Evolutionary conservation across 2,113 vertebrate species (phyloP), one percentile per base, ranked within the genome.

Genomic region (Mola mola): DNA sequence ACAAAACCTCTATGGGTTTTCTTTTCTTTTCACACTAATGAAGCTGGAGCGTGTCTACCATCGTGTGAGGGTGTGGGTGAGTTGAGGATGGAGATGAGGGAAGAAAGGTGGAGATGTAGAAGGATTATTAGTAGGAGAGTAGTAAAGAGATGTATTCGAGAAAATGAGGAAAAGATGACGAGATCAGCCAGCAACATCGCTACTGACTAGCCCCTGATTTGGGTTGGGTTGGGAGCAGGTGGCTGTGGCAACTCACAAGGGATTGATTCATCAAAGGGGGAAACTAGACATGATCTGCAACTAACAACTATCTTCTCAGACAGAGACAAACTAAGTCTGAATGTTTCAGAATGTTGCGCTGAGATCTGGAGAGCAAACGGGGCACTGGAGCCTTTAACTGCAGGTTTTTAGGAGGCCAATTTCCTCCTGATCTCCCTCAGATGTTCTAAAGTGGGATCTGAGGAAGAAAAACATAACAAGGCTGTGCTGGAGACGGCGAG

Each of bases 391-490:
- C 79, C 81, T 85, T 80, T 87, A 84, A 85, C 85, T 81, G 81
- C 79, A 80, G 78, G 77, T 83, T 88, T 88, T 87, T n/a, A 61
- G 33, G 77, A 82, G 86, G 77, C 84, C 85, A 88, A 88, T 87
- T 88, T 87, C 82, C 83, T 69, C 85, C 79, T 86, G 84, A 87
- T 87, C 87, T 84, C 74, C 59, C 77, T 88, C 85, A 86, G 83
- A 87, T 90, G 85, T 82, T 86, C 67, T 84, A 83, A 88, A 87
- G 84, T 81, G 83, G 83, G 82, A 86, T 88, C 88, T 86, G 82
- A 87, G 80, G 82, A 73, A 81, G 75, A 76, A 83, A 87, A 88
- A 87, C 85, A 87, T 81, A 87, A 88, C 86, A 86, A 85, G 82
- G 78, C 82, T 36, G 67, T 50, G 82, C 77, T 69, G 78, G 63